Evolutionary conservation across 37 sponge, comb jelly and placozoan genomes (phyloP), one percentile per base, ranked within the genome.

Genomic region (Axinella damicornis): DNA sequence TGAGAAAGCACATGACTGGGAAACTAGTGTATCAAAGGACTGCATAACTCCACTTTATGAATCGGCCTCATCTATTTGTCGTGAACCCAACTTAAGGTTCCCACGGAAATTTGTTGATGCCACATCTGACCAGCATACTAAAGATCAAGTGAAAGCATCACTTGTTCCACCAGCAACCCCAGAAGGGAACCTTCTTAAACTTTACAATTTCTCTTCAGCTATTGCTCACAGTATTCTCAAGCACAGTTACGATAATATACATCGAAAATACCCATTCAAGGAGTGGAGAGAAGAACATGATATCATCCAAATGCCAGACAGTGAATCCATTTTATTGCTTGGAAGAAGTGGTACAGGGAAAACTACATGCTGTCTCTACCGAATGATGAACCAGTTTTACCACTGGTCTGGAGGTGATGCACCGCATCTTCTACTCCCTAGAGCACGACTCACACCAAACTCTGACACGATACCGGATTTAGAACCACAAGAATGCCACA

Each of bases 271-370:
- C 54, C 88, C 85, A 19, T 88, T 92, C 62, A 77, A 88, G 25
- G 89, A 56, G 6, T 87, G 78, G 78, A 88, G 81, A 1, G 69
- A 92, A 39, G 92, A 92, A 67, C 83, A 84, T 78, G 92, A 87
- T 31, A 87, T 87, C 68, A 87, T 92, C 25, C 73, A 83, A 19
- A 30, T 67, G 19, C 57, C 57, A 34, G 36, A 83, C 24, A 53
- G 25, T 25, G 73, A 72, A 21, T 58, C 83, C 6, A 80, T 86
- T 25, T 68, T 91, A 28, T 78, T 91, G 54, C 78, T 91, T 27
- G 92, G 92, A 15, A 40, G 92, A 28, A 91, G 92, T 82, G 92
- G 88, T 19, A 92, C 92, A 9, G 92, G 92, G 18, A 88, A 87
- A 76, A 88, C 88, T 5, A 92, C 92, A 17, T 87, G 88, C 69